Evolutionary conservation across 37 sponge, comb jelly and placozoan species (phyloP), one percentile per base, ranked within the genome.

Genomic region (Geodia barretti): DNA sequence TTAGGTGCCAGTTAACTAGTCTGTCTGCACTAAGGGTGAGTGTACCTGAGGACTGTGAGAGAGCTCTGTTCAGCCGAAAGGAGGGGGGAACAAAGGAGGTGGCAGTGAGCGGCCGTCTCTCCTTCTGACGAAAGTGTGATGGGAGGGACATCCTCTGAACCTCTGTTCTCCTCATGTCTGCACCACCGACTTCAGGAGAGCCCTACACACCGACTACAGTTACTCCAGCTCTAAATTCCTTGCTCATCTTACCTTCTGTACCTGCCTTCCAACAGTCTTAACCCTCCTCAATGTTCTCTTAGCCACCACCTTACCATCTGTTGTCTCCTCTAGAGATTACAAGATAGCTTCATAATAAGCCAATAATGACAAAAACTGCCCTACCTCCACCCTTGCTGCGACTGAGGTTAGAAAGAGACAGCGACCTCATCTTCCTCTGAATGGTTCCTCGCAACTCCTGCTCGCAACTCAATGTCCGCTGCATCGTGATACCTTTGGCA

Each of bases 381-480:
- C n/a, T n/a, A n/a, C n/a, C n/a, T n/a, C n/a, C n/a, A n/a, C n/a
- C n/a, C 37, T 69, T 79, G 23, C 31, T 24, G 25, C 60, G 3
- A 38, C 5, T 23, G 64, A 72, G 72, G 71, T 32, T 80, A 71
- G 71, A 54, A 25, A 70, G 61, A 28, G 82, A 81, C 41, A 72
- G 33, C 31, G 73, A 72, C 9, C 73, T 34, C 73, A 81, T 71
- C 73, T 81, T 81, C 31, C 82, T 30, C 25, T 72, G 64, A 34
- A 81, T 81, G 30, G 73, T 81, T 24, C 73, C 82, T 9, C 64
- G 34, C n/a, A 81, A 73, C 39, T 81, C 82, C 8, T 72, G 72
- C 64, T 81, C 82, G 39, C 82, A 81, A 1, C 35, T 2, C 23
- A n/a, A 71, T 8, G 82, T 81, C 14, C 82, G 82, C 82, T 72